Evolutionary conservation across 2,888 invertebrate species (phyloP).

Genomic region (Dicyrtoma fusca): DNA sequence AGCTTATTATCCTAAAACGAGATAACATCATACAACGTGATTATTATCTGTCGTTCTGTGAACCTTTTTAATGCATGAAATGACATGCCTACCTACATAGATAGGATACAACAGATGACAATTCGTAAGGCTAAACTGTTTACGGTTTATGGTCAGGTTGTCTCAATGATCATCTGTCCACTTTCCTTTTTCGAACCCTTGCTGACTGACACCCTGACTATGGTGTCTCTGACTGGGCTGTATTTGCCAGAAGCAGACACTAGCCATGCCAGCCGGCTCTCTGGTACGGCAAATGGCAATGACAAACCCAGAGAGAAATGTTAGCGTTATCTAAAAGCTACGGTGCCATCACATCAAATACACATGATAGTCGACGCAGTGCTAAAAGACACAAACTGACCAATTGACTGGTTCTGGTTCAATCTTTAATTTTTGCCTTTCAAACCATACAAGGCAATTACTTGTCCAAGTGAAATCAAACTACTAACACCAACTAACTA

Average conservation of each 20-base stretch:
- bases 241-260: not conserved
- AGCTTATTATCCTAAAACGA: not conserved
- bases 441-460: slow-evolving; percentile 22
- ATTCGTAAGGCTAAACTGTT: slow-evolving; percentile 22
- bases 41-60: slow-evolving; percentile 4
- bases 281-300: not conserved
- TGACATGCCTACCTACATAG: not conserved
- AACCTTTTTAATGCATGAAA: not conserved
- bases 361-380: no score
- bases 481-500: not conserved
- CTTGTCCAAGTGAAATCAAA: slow-evolving; percentile 15
- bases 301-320: no score
- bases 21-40: not conserved
- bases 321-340: no score
- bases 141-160: slow-evolving; percentile 33
- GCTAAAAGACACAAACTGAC: not conserved
- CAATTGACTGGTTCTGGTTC: slow-evolving; percentile 11
- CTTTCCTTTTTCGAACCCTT: slow-evolving; percentile 25
- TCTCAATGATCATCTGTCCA: slow-evolving; percentile 24
- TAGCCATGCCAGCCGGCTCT: not conserved
- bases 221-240: not conserved
- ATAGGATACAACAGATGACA: slow-evolving; percentile 1
- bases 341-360: no score
- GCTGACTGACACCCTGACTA: not conserved
- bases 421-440: slow-evolving; percentile 4